phyloP scores from a whole-genome alignment of 2,113 vertebrate genomes.

The Ardeotis arabs region DNA sequence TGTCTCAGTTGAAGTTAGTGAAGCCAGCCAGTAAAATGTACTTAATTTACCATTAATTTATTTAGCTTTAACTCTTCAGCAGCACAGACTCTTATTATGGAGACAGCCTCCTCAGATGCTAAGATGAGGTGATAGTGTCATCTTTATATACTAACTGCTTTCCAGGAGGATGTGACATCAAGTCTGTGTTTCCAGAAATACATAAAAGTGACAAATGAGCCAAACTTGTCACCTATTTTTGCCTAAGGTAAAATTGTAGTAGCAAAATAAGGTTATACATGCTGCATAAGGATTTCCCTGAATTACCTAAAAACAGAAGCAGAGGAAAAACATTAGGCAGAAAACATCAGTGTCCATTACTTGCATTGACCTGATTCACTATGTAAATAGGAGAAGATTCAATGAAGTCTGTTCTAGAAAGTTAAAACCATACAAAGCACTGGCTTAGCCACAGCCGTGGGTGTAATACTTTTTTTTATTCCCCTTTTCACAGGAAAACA shows the following conservation, averaged over 20 bases:
- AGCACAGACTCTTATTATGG: neutral
- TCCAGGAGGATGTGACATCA: constrained; percentile 19
- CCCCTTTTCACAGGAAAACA: constrained; percentile 71
- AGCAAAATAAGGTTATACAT: too few species aligned
- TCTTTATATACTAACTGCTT: neutral
- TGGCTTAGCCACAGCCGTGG: constrained; percentile 70
- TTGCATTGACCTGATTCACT: constrained; percentile 72
- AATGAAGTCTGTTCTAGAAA: constrained; percentile 71
- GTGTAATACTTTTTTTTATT: constrained; percentile 54
- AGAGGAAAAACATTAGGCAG: constrained; percentile 47
- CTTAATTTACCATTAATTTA: neutral
- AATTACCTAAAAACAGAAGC: constrained; percentile 28
- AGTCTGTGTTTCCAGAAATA: constrained; percentile 45
- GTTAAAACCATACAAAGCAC: constrained; percentile 60
- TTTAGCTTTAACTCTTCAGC: neutral
- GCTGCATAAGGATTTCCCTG: constrained; percentile 46
- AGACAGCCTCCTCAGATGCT: neutral
- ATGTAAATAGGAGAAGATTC: constrained; percentile 73
- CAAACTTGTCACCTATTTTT: constrained; percentile 1
- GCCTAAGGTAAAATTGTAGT: neutral
- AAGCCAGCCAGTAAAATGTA: neutral
- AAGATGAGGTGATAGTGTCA: neutral
- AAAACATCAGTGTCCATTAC: constrained; percentile 42
- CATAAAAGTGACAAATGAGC: neutral
- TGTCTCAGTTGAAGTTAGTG: neutral